These are phyloP conservation scores for Poecilia gillii DNA, from an alignment of 2,797 vertebrate genomes.

Conservation along the genomic window DNA sequence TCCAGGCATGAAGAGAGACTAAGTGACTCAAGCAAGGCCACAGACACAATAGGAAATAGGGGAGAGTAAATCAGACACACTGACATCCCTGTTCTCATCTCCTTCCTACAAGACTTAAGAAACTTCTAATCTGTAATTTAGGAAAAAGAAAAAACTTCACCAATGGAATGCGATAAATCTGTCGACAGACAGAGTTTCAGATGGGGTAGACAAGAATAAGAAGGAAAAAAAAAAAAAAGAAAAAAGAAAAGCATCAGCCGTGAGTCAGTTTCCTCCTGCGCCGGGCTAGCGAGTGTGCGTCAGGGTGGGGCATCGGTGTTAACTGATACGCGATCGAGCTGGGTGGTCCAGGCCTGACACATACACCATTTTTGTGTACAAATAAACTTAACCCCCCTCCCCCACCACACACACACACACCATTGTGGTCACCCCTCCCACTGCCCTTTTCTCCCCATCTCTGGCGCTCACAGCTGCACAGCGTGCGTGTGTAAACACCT, in stretches of 20 bases:
- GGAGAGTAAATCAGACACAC: conserved; percentile 63
- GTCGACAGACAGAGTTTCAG: conserved; percentile 65
- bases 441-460: conserved; percentile 58
- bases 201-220: conserved; percentile 41
- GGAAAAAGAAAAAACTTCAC: conserved; percentile 66
- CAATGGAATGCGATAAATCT: conserved; percentile 84
- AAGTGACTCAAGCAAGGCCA: conserved; percentile 67
- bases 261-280: conserved; percentile 61
- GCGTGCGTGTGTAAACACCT: conserved; percentile 63
- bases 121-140: conserved; percentile 85
- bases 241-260: conserved; percentile 47
- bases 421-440: conserved; percentile 78
- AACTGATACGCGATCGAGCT: conserved; percentile 77
- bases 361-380: conserved; percentile 85
- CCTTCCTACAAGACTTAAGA: conserved; percentile 76
- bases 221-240: conserved; percentile 10
- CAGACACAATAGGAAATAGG: conserved; percentile 71
- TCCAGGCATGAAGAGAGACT: conserved; percentile 65
- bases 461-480: conserved; percentile 69
- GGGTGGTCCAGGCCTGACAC: conserved; percentile 76
- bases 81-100: conserved; percentile 68
- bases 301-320: conserved; percentile 70
- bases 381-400: conserved; percentile 85
- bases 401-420: conserved; percentile 61
- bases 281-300: conserved; percentile 45